Conservation (phyloP, 2,113 vertebrate genomes). For the Salminus brasiliensis region DNA sequence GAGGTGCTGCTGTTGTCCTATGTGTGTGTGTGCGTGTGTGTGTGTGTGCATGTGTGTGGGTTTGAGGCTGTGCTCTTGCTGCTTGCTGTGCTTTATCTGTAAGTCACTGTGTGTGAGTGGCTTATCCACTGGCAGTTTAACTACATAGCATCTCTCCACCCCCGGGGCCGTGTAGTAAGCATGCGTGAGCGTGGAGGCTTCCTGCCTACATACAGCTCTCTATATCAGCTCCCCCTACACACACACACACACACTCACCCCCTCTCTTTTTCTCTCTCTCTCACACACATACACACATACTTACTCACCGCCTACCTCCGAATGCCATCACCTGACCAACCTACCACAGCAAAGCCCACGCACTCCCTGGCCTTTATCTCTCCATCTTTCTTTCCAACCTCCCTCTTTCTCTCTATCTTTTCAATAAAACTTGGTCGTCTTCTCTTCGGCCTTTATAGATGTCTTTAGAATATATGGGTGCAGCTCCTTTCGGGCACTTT, state of each 20-base stretch:
- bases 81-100: conserved; percentile 49
- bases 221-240: conserved; percentile 53
- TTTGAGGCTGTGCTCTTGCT: conserved; percentile 38
- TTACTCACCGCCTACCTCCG: conserved; percentile 38
- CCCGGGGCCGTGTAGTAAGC: conserved; percentile 57
- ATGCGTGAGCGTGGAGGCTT: conserved; percentile 55
- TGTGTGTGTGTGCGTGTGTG: conserved; percentile 19
- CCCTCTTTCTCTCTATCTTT: conserved; percentile 8
- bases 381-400: conserved; percentile 16
- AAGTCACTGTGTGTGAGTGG: conserved; percentile 61
- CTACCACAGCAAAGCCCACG: conserved; percentile 24
- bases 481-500: too few species aligned
- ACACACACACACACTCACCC: conserved; percentile 17
- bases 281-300: conserved; percentile 28
- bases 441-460: neutral
- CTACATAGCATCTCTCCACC: conserved; percentile 67
- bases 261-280: conserved; percentile 26
- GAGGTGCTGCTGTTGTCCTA: conserved; percentile 45
- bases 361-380: conserved; percentile 9
- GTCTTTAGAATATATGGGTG: too few species aligned
- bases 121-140: conserved; percentile 67
- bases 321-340: conserved; percentile 55
- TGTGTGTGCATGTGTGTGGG: conserved; percentile 24
- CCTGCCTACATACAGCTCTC: conserved; percentile 58
- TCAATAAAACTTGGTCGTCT: conserved; percentile 27